Evolutionary conservation across 2,888 invertebrate genomes (phyloP).

Genomic region (Phortica magna): DNA sequence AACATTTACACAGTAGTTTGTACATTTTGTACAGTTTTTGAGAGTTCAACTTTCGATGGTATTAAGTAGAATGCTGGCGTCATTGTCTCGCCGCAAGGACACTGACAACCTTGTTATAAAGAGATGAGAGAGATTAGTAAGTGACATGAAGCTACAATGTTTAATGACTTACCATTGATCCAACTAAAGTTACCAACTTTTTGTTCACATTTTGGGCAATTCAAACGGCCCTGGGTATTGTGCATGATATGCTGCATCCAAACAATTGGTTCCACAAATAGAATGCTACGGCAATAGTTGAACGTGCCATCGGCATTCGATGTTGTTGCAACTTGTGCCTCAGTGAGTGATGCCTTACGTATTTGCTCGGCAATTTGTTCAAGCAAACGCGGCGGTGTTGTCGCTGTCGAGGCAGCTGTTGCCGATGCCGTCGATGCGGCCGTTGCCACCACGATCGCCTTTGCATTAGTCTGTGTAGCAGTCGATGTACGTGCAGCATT

Average conservation of each 20-base stretch:
- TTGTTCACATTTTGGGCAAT: slow-evolving; percentile 89
- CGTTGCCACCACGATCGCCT: slow-evolving; percentile 5
- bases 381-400: slow-evolving; percentile 59
- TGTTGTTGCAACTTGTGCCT: slow-evolving; percentile 32
- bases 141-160: not conserved
- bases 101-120: slow-evolving; percentile 87
- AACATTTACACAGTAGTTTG: slow-evolving; percentile 84
- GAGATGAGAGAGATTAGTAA: not conserved
- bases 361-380: slow-evolving; percentile 73
- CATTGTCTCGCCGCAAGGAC: slow-evolving; percentile 93
- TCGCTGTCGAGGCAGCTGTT: slow-evolving; percentile 15
- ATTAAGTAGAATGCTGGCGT: slow-evolving; percentile 95
- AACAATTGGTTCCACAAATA: slow-evolving; percentile 92
- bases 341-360: slow-evolving; percentile 63
- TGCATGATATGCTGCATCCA: slow-evolving; percentile 91
- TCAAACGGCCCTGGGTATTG: slow-evolving; percentile 88
- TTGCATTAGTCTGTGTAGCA: slow-evolving; percentile 27
- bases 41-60: slow-evolving; percentile 93
- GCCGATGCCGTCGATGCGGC: slow-evolving; percentile 37
- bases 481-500: not conserved
- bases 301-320: slow-evolving; percentile 40
- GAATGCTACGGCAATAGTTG: slow-evolving; percentile 83
- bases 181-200: slow-evolving; percentile 95
- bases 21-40: slow-evolving; percentile 92
- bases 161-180: slow-evolving; percentile 84